Evolutionary conservation across 2,888 invertebrate species (phyloP).

Genomic region (Synergus umbraculus): DNA sequence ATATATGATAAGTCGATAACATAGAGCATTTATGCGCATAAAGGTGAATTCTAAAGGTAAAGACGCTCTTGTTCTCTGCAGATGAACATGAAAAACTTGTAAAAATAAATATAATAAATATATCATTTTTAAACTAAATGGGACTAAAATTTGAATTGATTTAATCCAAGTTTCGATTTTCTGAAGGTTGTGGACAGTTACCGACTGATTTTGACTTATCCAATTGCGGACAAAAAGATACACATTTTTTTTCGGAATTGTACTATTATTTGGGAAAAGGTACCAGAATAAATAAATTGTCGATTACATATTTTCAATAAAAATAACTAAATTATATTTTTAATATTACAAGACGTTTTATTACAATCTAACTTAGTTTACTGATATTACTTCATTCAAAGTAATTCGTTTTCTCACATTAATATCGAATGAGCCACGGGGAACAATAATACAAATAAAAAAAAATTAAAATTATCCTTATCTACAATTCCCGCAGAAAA

Average conservation of each 20-base stretch:
- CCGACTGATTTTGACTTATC: too few species aligned
- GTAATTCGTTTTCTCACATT: not conserved
- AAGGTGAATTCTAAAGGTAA: slow-evolving; percentile 4
- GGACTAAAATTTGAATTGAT: not conserved
- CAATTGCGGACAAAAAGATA: too few species aligned
- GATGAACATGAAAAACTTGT: slow-evolving; percentile 18
- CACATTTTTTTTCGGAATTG: too few species aligned
- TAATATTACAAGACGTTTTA: not conserved
- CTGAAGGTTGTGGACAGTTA: too few species aligned
- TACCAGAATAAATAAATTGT: not conserved
- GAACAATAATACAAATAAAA: not conserved
- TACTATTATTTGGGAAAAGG: too few species aligned
- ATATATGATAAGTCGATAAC: not conserved
- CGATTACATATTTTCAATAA: not conserved
- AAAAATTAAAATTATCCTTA: slow-evolving; percentile 7
- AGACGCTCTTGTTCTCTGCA: not conserved
- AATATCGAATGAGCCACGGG: not conserved
- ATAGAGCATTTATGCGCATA: slow-evolving; percentile 1
- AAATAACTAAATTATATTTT: not conserved
- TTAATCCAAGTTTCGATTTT: not conserved
- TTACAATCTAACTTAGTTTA: not conserved
- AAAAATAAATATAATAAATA: slow-evolving; percentile 34
- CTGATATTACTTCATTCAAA: not conserved
- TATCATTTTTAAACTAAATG: slow-evolving; percentile 32
- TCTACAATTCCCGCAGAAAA: not conserved